Evolutionary conservation across 2,888 invertebrate species (phyloP), one percentile per base, ranked within the genome.

Genomic region (Acheta domesticus): DNA sequence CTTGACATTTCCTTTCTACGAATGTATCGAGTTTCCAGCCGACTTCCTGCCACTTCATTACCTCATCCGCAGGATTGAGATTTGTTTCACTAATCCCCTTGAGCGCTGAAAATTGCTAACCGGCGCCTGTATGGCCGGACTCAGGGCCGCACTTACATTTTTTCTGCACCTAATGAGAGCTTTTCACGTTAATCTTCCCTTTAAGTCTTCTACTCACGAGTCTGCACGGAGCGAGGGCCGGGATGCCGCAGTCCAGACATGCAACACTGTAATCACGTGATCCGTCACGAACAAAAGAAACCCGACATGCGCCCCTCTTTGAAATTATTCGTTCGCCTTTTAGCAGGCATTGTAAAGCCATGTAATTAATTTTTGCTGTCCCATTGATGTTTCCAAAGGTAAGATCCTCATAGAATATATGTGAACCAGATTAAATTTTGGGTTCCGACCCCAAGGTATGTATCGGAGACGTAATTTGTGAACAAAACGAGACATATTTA

Each of bases 221-320:
- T 8, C 14, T n/a, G 62, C 62, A n/a, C 62, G 14, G 62, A 5
- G 14, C 62, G n/a, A 14, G 62, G 62, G 62, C 14, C 62, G 14
- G 62, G n/a, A 16, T 14, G 14, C 62, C 62, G 62, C 62, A 19
- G 62, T 62, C 62, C 62, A 62, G 62, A 62, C 62, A 62, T 16
- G 62, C 62, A 62, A 62, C 62, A 62, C 62, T n/a, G 62, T 62
- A 62, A 62, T 62, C 62, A 62, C 62, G 62, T 62, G 62, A 62
- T 62, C 62, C 62, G 62, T 62, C 62, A 62, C 62, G 62, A 62
- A 62, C 62, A 62, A 62, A 62, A 62, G 62, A 62, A 62, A 62
- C 62, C 62, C 62, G 62, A 62, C n/a, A n/a, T 62, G 62, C 62
- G 62, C n/a, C 62, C 62, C 62, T 62, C 62, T 62, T 62, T 62